Conservation (phyloP, 2,888 invertebrate genomes). For the Scaptodrosophila latifasciaeformis region DNA sequence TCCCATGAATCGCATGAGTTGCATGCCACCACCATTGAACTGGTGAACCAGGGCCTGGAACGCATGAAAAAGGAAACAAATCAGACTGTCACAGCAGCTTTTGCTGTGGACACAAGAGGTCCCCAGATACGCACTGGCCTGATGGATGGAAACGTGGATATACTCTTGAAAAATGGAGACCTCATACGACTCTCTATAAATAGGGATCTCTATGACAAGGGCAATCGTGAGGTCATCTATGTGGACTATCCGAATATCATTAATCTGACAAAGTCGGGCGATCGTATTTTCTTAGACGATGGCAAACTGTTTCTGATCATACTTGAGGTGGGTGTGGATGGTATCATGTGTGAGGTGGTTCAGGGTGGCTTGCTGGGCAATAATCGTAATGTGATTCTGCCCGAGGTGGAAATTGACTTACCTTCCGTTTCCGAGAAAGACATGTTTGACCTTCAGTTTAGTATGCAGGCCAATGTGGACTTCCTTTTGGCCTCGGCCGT, state of each 20-base stretch:
- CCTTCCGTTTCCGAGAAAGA: constrained; percentile 98
- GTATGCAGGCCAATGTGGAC: constrained; percentile 85
- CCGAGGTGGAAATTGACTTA: constrained; percentile 93
- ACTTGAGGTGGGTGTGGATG: constrained; percentile 79
- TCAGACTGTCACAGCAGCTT: constrained; percentile 86
- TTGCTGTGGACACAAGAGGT: constrained; percentile 89
- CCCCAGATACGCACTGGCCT: constrained; percentile 79
- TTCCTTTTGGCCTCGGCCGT: constrained; percentile 98
- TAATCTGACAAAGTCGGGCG: constrained; percentile 88
- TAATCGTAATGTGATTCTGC: constrained; percentile 95
- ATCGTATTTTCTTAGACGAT: constrained; percentile 93
- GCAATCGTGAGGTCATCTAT: constrained; percentile 83
- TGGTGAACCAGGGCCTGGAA: constrained; percentile 86
- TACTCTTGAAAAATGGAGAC: constrained; percentile 87
- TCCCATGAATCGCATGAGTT: constrained; percentile 96
- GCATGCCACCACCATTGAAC: constrained; percentile 90
- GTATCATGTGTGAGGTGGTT: constrained; percentile 87
- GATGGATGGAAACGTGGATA: constrained; percentile 88
- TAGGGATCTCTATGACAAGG: constrained; percentile 83
- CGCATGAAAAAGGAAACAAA: constrained; percentile 83
- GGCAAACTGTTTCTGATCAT: constrained; percentile 93
- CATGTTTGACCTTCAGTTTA: constrained; percentile 89
- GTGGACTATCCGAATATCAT: constrained; percentile 96
- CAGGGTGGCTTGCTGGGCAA: constrained; percentile 95
- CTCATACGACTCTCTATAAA: constrained; percentile 89